Base-by-base conservation (phyloP, 1,140 invertebrate species). In the Dryas iulia region DNA sequence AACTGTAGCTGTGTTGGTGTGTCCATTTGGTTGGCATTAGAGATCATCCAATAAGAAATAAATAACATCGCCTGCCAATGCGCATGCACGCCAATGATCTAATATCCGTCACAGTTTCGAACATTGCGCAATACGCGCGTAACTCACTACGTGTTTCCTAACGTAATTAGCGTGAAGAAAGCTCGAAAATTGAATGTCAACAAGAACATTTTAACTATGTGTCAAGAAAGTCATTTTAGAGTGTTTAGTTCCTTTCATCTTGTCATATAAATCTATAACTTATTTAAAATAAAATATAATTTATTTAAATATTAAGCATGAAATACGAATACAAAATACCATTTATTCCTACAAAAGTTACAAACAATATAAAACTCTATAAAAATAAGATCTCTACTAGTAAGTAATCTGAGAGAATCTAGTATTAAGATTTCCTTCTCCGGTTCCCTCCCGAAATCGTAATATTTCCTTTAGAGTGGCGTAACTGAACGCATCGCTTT, bases 21-120 rank as follows among this genome's bases (percentile, higher is more conserved):
- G 24, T 23, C 26, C 56, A 59, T 66, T 59, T 25, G 56, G 21
- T 35, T n/a, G 31, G 63, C 54, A 63, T 63, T 63, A 58, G 31
- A 31, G 39, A 35, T 28, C 28, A 24, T 25, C n/a, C 35, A 79
- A 83, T 82, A 71, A 81, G 81, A 87, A 86, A 88, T 81, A 88
- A 82, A 88, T 81, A 81, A 80, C 69, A 68, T 18, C 76, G 81
- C 75, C 76, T 85, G 84, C 86, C 83, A 89, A 87, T 84, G 73
- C 72, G 76, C 71, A 18, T 62, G 66, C 59, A 54, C 57, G 31
- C 66, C 61, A 64, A 69, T 64, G 77, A 81, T 83, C 79, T 75
- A 82, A 85, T 68, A 74, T 68, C 66, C 78, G 71, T 73, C 69
- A 69, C 76, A 53, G 57, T 62, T 68, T 59, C 66, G 63, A 56